Evolutionary conservation across 2,797 vertebrate species (phyloP).

Genomic region (Crocodylus rhombifer): DNA sequence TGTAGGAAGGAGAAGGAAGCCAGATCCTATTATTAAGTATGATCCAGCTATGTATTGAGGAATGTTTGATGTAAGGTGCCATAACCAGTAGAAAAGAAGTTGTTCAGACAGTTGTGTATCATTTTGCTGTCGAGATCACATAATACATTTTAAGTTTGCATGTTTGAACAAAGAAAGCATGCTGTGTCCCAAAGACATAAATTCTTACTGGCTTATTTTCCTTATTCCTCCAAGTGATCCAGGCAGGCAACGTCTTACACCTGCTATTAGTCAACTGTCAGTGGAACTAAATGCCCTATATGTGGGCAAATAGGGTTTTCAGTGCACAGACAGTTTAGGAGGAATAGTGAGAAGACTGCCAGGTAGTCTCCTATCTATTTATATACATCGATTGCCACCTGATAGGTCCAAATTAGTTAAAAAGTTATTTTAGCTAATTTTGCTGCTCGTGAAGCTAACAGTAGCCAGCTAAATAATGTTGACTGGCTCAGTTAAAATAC

Average conservation of each 20-base stretch:
- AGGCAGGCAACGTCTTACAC: slow-evolving; percentile 68
- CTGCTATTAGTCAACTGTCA: neutral
- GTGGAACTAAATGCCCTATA: neutral
- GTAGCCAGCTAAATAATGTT: neutral
- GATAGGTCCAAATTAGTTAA: neutral
- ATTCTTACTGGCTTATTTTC: slow-evolving; percentile 62
- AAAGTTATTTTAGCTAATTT: neutral
- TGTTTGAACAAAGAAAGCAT: slow-evolving; percentile 67
- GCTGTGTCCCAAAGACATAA: slow-evolving; percentile 71
- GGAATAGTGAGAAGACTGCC: neutral
- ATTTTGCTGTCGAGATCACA: slow-evolving; percentile 39
- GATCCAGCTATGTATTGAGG: neutral
- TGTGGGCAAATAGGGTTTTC: neutral
- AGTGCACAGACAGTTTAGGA: neutral
- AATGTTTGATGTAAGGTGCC: slow-evolving; percentile 23
- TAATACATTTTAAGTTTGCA: slow-evolving; percentile 38
- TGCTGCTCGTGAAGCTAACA: neutral
- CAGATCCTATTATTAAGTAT: neutral
- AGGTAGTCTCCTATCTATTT: neutral
- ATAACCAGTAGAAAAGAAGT: slow-evolving; percentile 12
- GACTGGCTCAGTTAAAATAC: neutral
- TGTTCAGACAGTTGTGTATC: slow-evolving; percentile 39
- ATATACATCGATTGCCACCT: neutral
- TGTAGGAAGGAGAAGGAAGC: neutral
- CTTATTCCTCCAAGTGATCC: slow-evolving; percentile 64